Base-by-base conservation (phyloP, 1,140 invertebrate genomes). In the Drosophila teissieri region DNA sequence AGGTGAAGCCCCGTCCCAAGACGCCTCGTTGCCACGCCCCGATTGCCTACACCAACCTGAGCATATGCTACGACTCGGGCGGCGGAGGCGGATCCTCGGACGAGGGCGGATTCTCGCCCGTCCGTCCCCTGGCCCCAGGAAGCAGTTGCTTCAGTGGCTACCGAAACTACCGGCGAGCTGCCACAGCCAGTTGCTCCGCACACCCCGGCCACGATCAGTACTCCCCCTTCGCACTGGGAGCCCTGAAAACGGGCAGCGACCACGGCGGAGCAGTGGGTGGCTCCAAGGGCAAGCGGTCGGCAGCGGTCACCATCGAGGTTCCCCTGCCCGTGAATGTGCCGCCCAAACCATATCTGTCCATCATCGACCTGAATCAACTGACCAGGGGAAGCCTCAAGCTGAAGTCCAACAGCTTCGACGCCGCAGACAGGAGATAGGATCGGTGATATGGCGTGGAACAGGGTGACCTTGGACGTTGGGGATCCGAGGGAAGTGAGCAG, bases 361-460 rank as follows among this genome's bases (percentile, higher is more conserved):
- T 96, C 74, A 95, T 96, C 79, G 95, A 96, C 93, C 95, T 96
- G 84, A 96, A 96, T 93, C 93, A 95, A 89, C 93, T 96, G 80
- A 95, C 95, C 2, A 92, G 94, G 49, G 94, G 93, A 39, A 94
- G 94, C 60, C 90, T 95, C 34, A 94, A 94, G 42, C 54, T 85
- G 0, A 91, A 91, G 17, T 53, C 90, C 27, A 76, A 46, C 6
- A 91, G 85, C 48, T 91, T 91, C 14, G 89, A 91, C 53, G 73
- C 65, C 4, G 65, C 86, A 17, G 84, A 90, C 31, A 69, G 84
- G 31, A 74, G 80, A 8, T 89, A 81, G 46, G 54, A 31, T 19
- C 4, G 11, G 19, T 8, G 31, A 37, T 31, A 24, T n/a, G 15
- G 36, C 12, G 24, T 10, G 34, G 22, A 39, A 24, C 24, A 22